These are phyloP conservation scores for Karalla daura DNA, from an alignment of 2,797 vertebrate species.

Conservation along the genomic window DNA sequence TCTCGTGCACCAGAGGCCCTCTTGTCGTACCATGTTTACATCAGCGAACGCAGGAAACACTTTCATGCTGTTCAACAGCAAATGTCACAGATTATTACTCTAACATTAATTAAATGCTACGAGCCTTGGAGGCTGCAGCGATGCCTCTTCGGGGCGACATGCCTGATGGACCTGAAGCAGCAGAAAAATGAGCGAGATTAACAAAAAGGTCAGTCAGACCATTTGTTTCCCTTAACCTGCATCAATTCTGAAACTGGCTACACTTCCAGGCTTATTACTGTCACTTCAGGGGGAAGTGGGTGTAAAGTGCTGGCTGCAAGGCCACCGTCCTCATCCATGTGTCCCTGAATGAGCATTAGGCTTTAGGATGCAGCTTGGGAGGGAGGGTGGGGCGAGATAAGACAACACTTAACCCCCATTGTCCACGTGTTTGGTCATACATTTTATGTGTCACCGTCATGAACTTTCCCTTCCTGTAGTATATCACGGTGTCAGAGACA, in stretches of 20 bases:
- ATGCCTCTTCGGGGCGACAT: background rate
- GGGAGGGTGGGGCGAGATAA: background rate
- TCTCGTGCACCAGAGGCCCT: background rate
- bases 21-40: slow-evolving; percentile 10
- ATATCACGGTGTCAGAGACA: slow-evolving; percentile 44
- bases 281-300: background rate
- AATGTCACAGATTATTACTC: slow-evolving; percentile 48
- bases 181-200: slow-evolving; percentile 43
- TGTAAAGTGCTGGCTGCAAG: slow-evolving; percentile 18
- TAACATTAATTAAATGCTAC: slow-evolving; percentile 24
- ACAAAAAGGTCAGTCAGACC: slow-evolving; percentile 49
- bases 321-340: slow-evolving; percentile 18
- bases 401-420: slow-evolving; percentile 61
- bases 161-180: slow-evolving; percentile 28
- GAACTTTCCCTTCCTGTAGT: slow-evolving; percentile 37
- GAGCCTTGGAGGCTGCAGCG: background rate
- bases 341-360: slow-evolving; percentile 38
- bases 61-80: slow-evolving; percentile 10
- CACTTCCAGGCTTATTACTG: slow-evolving; percentile 37
- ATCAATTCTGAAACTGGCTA: slow-evolving; percentile 16
- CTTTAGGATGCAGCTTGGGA: slow-evolving; percentile 26
- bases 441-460: slow-evolving; percentile 42
- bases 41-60: background rate
- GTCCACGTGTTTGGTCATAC: slow-evolving; percentile 52
- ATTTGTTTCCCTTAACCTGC: slow-evolving; percentile 37